These are phyloP conservation scores for Drosophila formosana DNA, from an alignment of 2,888 invertebrate species.

Conservation along the genomic window DNA sequence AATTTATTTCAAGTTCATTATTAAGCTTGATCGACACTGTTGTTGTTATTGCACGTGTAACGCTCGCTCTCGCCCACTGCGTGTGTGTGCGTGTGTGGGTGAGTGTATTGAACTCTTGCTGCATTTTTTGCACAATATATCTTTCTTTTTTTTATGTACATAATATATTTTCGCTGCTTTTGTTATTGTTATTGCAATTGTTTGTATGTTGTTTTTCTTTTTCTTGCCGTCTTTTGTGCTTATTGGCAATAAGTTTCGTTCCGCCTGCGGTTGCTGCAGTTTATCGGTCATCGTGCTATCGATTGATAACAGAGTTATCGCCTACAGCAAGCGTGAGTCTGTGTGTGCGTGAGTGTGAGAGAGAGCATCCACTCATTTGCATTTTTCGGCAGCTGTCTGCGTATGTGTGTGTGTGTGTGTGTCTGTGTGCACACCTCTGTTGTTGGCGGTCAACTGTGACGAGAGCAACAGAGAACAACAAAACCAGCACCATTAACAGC, in stretches of 20 bases:
- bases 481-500: constrained; percentile 20
- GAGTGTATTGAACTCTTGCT: constrained; percentile 78
- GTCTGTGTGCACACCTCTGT: constrained; percentile 49
- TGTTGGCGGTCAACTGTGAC: constrained; percentile 76
- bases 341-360: background rate
- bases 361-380: constrained; percentile 40
- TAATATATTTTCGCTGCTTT: constrained; percentile 41
- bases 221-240: constrained; percentile 33
- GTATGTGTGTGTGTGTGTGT: constrained; percentile 15
- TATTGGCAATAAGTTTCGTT: constrained; percentile 31
- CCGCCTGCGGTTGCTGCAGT: constrained; percentile 24
- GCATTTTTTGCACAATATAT: constrained; percentile 74
- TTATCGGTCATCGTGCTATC: constrained; percentile 53
- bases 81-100: constrained; percentile 40
- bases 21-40: constrained; percentile 47
- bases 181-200: constrained; percentile 56
- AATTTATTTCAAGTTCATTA: constrained; percentile 72
- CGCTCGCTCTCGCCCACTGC: constrained; percentile 14
- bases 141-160: constrained; percentile 45
- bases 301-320: constrained; percentile 23
- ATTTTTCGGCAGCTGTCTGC: constrained; percentile 57
- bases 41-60: constrained; percentile 42
- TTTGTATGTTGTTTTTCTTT: constrained; percentile 19
- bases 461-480: constrained; percentile 28
- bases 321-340: background rate